Evolutionary conservation across 2,113 vertebrate genomes (phyloP).

Genomic region (Gyps fulvus): DNA sequence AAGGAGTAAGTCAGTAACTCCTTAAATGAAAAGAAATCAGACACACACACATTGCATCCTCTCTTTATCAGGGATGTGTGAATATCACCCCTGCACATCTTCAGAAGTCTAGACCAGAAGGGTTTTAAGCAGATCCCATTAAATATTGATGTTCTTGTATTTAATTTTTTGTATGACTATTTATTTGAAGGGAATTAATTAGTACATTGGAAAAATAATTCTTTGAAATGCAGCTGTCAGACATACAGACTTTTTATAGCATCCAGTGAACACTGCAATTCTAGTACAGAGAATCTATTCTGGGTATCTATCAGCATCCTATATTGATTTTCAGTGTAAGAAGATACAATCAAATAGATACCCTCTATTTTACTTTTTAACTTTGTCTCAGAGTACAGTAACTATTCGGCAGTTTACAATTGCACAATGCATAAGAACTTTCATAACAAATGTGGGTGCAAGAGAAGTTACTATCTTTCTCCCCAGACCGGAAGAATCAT

Average conservation of each 20-base stretch:
- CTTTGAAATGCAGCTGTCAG: not conserved
- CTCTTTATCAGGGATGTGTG: not conserved
- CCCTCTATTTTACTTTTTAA: not conserved
- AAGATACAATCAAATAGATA: not conserved
- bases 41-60: not conserved
- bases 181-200: constrained; percentile 37
- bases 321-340: not conserved
- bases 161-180: not conserved
- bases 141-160: not conserved
- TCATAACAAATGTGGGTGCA: accelerated
- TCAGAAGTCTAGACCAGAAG: not conserved
- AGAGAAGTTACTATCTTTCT: not conserved
- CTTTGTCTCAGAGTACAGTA: not conserved
- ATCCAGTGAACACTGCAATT: not conserved
- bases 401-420: not conserved
- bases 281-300: not conserved
- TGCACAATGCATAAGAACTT: not conserved
- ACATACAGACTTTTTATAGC: not conserved
- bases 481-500: not conserved
- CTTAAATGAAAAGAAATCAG: constrained; percentile 9
- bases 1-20: not conserved
- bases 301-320: not conserved
- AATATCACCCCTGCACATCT: not conserved
- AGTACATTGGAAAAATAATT: not conserved
- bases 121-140: not conserved